Evolutionary conservation across 2,113 vertebrate species (phyloP).

Genomic region (Ageneiosus marmoratus): DNA sequence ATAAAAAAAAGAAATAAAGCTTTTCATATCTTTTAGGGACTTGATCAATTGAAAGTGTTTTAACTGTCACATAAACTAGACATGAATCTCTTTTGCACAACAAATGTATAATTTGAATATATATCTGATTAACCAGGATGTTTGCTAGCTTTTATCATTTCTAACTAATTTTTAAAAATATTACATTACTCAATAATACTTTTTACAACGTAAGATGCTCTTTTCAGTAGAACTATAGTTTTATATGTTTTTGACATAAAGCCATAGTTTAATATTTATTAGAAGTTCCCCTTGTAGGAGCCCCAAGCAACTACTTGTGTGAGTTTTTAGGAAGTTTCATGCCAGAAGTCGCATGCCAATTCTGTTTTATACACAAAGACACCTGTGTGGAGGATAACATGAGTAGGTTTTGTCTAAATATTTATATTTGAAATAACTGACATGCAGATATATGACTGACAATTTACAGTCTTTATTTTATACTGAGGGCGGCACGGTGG

Average conservation of each 20-base stretch:
- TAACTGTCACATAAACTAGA: background rate
- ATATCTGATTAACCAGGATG: background rate
- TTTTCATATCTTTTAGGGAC: background rate
- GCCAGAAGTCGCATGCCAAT: background rate
- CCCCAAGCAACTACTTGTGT: background rate
- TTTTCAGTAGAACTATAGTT: background rate
- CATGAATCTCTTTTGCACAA: background rate
- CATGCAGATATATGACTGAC: background rate
- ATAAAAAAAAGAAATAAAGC: background rate
- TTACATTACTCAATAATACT: background rate
- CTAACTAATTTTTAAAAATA: background rate
- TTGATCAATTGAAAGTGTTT: background rate
- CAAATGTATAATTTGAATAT: background rate
- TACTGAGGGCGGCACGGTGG: too few relatives aligned
- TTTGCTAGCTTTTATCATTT: background rate
- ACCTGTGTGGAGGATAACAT: background rate
- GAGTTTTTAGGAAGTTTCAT: constrained; percentile 1
- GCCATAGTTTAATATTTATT: background rate
- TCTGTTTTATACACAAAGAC: background rate
- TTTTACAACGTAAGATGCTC: background rate
- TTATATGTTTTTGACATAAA: background rate
- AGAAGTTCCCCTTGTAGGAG: background rate
- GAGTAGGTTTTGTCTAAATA: background rate
- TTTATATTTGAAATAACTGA: background rate
- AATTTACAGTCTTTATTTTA: background rate